A percentile compares a stretch with the other conserved stretches of the same genome.
These are phyloP conservation scores for Garra rufa DNA, from an alignment of 2,113 vertebrate species.

Conservation along the genomic window DNA sequence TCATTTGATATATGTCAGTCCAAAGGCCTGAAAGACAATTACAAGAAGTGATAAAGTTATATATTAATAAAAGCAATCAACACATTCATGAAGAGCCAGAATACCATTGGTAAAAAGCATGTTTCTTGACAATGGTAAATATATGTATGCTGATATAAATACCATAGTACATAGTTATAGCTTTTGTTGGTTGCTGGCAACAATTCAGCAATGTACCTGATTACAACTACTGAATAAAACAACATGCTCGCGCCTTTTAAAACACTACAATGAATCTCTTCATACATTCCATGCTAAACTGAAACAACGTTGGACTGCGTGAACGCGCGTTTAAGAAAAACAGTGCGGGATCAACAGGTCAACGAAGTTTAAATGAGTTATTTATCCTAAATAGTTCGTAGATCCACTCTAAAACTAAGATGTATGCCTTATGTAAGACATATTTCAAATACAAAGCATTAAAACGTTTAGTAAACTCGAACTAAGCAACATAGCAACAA, in stretches of 20 bases:
- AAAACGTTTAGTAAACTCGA: neutral
- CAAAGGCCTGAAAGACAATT: slow-evolving; percentile 60
- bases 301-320: neutral
- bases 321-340: neutral
- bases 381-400: neutral
- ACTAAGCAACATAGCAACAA: slow-evolving; percentile 7
- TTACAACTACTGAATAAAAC: neutral
- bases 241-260: neutral
- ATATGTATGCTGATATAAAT: neutral
- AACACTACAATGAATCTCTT: neutral
- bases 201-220: neutral
- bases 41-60: neutral
- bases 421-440: neutral
- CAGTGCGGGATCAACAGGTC: neutral
- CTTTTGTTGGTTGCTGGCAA: neutral
- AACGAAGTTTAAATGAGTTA: neutral
- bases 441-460: neutral
- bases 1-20: slow-evolving; percentile 52
- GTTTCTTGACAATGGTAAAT: neutral
- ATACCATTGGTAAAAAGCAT: too few relatives aligned
- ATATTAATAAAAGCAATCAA: neutral
- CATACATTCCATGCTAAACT: neutral
- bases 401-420: neutral
- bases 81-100: neutral
- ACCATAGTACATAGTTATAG: neutral